A percentile compares a stretch with the other conserved stretches of the same genome.
Evolutionary conservation across 2,888 invertebrate species (phyloP).

Genomic region (Polyommatus iphigenia): DNA sequence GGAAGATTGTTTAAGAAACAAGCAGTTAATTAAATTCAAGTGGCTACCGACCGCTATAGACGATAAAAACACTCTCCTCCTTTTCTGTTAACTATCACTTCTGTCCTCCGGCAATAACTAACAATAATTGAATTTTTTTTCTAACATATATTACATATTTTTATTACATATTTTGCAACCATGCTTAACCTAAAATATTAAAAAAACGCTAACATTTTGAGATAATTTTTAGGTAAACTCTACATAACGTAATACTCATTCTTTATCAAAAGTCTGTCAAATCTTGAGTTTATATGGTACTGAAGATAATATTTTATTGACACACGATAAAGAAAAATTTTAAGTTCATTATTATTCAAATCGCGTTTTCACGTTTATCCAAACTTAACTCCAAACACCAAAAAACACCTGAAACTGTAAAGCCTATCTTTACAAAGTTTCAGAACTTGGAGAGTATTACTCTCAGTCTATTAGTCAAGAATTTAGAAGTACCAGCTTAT

Average conservation of each 20-base stretch:
- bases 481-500: neutral
- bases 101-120: neutral
- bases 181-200: too few relatives aligned
- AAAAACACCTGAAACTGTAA: neutral
- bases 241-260: too few relatives aligned
- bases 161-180: too few relatives aligned
- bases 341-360: neutral
- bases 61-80: neutral
- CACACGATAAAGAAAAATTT: neutral
- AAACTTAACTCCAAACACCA: neutral
- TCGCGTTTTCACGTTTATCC: neutral
- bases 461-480: neutral
- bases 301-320: neutral
- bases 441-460: neutral
- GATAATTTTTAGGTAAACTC: too few relatives aligned
- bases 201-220: too few relatives aligned
- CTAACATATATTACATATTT: too few relatives aligned
- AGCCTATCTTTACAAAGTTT: neutral
- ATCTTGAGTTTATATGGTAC: too few relatives aligned
- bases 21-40: conserved; percentile 22
- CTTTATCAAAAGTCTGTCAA: too few relatives aligned
- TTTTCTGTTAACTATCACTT: neutral
- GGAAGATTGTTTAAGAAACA: conserved; percentile 23
- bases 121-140: neutral
- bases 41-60: neutral